A percentile compares a stretch with the other conserved stretches of the same genome.
These are phyloP conservation scores for Herminia tarsipennalis DNA, from an alignment of 2,888 invertebrate genomes.

Conservation along the genomic window DNA sequence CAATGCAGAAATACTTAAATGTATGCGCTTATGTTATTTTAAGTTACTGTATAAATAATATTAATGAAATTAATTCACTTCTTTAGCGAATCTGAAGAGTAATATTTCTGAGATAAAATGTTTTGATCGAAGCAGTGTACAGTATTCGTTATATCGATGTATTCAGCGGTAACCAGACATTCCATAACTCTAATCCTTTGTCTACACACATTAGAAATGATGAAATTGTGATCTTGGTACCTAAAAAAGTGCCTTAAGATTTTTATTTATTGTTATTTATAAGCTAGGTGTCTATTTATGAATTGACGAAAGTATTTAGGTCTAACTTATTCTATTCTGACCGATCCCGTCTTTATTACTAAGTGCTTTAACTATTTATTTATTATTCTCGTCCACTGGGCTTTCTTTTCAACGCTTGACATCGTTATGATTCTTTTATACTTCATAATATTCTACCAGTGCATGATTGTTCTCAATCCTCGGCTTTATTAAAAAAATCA, in stretches of 20 bases:
- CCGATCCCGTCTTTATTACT: conserved; percentile 57
- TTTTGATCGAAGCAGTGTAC: conserved; percentile 49
- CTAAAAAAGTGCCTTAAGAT: conserved; percentile 83
- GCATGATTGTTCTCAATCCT: too few species aligned
- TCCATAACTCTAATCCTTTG: conserved; percentile 73
- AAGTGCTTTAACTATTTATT: conserved; percentile 66
- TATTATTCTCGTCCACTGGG: conserved; percentile 45
- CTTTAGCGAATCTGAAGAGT: conserved; percentile 68
- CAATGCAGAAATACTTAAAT: conserved; percentile 85
- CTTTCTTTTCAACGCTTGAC: conserved; percentile 49
- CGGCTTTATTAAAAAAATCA: too few species aligned
- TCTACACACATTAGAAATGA: conserved; percentile 64
- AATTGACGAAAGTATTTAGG: conserved; percentile 73
- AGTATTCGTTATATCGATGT: conserved; percentile 46
- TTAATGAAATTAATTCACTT: conserved; percentile 58
- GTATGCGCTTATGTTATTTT: conserved; percentile 84
- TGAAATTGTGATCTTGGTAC: conserved; percentile 83
- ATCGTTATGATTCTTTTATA: conserved; percentile 25
- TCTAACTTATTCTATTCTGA: conserved; percentile 63
- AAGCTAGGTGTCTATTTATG: conserved; percentile 80
- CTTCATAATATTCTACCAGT: conserved; percentile 39
- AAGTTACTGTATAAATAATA: conserved; percentile 74
- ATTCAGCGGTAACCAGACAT: conserved; percentile 70
- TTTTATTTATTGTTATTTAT: conserved; percentile 83
- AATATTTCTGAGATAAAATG: conserved; percentile 56